These are phyloP conservation scores for Oedothorax gibbosus DNA, from an alignment of 1,140 invertebrate species.

Conservation along the genomic window DNA sequence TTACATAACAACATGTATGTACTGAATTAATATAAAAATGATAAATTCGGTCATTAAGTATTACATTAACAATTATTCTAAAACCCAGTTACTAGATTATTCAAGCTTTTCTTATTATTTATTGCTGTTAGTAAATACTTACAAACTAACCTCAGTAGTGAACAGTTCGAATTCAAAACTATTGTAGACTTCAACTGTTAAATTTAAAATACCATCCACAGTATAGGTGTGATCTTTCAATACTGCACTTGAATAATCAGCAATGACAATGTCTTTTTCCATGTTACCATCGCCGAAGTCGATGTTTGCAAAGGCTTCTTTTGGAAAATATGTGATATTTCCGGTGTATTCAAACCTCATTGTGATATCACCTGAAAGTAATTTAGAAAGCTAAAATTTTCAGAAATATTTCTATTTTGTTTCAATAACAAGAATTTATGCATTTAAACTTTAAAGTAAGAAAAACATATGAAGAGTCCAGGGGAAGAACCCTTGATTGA, in stretches of 20 bases:
- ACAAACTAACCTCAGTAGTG: neutral
- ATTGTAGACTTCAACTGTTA: conserved; percentile 6
- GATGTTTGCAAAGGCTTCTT: neutral
- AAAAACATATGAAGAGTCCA: no score
- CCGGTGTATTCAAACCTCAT: neutral
- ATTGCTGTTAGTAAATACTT: neutral
- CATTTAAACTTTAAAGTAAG: no score
- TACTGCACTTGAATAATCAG: neutral
- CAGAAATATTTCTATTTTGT: no score
- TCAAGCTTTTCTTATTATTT: no score
- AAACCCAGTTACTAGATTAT: no score
- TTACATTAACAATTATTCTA: no score
- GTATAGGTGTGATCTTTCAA: neutral
- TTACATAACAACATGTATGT: no score
- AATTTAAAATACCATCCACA: neutral
- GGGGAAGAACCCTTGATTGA: no score
- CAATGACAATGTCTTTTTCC: neutral
- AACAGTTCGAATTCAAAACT: conserved; percentile 14
- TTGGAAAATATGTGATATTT: conserved; percentile 8
- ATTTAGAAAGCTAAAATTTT: neutral
- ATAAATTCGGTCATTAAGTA: no score
- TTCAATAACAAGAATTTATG: no score
- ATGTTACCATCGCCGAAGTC: conserved; percentile 28
- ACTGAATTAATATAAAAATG: no score
- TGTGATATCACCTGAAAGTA: conserved; percentile 26